Evolutionary conservation across 1,140 invertebrate genomes (phyloP), one percentile per base, ranked within the genome.

Genomic region (Drosophila malerkotliana): DNA sequence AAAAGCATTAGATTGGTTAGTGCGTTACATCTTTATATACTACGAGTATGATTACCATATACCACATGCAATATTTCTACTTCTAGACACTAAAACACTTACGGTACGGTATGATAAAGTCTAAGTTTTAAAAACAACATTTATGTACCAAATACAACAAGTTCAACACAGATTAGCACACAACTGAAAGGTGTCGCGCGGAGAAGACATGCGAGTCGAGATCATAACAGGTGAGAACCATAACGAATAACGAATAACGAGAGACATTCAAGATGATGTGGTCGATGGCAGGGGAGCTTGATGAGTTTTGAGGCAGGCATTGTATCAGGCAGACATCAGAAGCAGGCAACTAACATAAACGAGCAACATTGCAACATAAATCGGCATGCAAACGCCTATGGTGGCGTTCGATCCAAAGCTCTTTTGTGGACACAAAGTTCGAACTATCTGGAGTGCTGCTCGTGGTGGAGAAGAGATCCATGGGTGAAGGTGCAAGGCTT

Each of bases 301-400:
- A 81, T 87, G 81, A 77, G 44, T 58, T 62, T 81, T 81, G 67
- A 68, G 77, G 78, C 68, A 81, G 82, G 81, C 77, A 79, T 63
- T 60, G 3, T 21, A 21, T 21, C 67, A 85, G 77, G 81, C 77
- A 77, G 75, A 73, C 52, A 56, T 53, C 26, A 37, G 12, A 83
- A 73, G 82, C 82, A 85, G 82, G 82, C 82, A 87, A 87, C 83
- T 85, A 85, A 67, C 54, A 83, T 84, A 55, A 84, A 61, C 72
- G 55, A 63, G 51, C 52, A 53, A 75, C 59, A 72, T 73, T 73
- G 71, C 51, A 74, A 77, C 56, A 54, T 9, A 61, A 18, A 52
- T 52, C 39, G 73, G 45, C 73, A 77, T 77, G 73, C 73, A 77
- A 41, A 61, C 51, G 47, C 56, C 15, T 9, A 39, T 51, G 54